Evolutionary conservation across 2,797 vertebrate genomes (phyloP).

Genomic region (Rhynchonycteris naso): DNA sequence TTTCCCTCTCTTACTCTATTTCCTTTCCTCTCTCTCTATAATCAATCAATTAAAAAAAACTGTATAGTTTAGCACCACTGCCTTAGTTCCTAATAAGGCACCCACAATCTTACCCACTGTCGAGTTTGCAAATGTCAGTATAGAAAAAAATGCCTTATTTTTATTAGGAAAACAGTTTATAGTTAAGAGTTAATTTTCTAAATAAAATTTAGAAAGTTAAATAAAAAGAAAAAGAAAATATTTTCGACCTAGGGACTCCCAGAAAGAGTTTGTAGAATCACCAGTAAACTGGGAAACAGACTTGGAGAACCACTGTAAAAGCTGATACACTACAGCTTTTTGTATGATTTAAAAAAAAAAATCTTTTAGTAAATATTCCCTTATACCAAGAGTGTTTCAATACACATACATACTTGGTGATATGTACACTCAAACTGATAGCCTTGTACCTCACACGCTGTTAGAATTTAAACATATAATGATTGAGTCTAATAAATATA

Average conservation of each 20-base stretch:
- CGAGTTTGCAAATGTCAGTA: constrained; percentile 36
- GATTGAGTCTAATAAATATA: neutral
- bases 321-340: neutral
- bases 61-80: neutral
- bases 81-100: neutral
- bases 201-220: too few relatives aligned
- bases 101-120: neutral
- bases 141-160: constrained; percentile 7
- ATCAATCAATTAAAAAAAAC: too few relatives aligned
- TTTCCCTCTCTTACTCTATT: too few relatives aligned
- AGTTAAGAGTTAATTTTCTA: too few relatives aligned
- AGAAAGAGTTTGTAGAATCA: neutral
- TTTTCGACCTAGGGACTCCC: constrained; percentile 4
- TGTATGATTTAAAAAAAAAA: neutral
- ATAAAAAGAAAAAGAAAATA: neutral
- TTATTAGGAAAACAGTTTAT: constrained; percentile 22
- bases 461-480: neutral
- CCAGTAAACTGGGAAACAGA: neutral
- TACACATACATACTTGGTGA: neutral
- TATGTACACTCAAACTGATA: constrained; percentile 19
- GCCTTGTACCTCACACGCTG: neutral
- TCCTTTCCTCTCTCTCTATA: too few relatives aligned
- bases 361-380: constrained; percentile 28
- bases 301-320: neutral
- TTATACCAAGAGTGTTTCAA: constrained; percentile 6